Evolutionary conservation across 1,140 invertebrate species (phyloP).

Genomic region (Cydia splendana): DNA sequence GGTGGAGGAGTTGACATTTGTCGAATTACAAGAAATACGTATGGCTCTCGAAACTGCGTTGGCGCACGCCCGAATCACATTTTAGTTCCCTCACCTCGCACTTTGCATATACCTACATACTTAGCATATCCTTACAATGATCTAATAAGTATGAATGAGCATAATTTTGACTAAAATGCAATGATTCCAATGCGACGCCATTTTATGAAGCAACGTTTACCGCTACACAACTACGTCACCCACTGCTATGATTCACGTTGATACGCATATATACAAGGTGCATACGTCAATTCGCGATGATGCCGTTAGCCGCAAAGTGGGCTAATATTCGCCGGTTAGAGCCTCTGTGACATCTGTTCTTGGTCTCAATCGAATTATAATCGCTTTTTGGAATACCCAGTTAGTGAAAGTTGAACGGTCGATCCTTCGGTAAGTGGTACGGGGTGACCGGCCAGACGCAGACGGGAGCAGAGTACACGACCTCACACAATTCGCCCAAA

Average conservation of each 20-base stretch:
- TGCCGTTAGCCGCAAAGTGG: background rate
- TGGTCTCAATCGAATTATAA: constrained; percentile 19
- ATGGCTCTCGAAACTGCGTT: too few species aligned
- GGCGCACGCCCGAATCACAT: too few species aligned
- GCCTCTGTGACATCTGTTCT: constrained; percentile 8
- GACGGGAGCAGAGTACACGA: constrained; percentile 48
- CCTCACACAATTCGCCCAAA: constrained; percentile 59
- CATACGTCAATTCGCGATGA: constrained; percentile 25
- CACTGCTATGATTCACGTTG: constrained; percentile 15
- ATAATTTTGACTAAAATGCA: background rate
- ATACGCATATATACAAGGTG: background rate
- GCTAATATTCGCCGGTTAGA: background rate
- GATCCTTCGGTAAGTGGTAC: constrained; percentile 51
- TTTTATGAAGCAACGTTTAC: background rate
- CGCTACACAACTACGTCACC: constrained; percentile 4
- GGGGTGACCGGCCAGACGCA: constrained; percentile 60
- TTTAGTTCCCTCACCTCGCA: too few species aligned
- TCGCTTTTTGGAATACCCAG: background rate
- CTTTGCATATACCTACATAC: too few species aligned
- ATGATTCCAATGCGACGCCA: background rate
- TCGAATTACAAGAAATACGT: too few species aligned
- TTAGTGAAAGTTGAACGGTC: constrained; percentile 53
- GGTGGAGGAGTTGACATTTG: too few species aligned
- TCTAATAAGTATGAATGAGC: too few species aligned
- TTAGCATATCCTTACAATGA: too few species aligned